phyloP scores from a whole-genome alignment of 2,888 invertebrate species.

The Gisinianus flammeolus region DNA sequence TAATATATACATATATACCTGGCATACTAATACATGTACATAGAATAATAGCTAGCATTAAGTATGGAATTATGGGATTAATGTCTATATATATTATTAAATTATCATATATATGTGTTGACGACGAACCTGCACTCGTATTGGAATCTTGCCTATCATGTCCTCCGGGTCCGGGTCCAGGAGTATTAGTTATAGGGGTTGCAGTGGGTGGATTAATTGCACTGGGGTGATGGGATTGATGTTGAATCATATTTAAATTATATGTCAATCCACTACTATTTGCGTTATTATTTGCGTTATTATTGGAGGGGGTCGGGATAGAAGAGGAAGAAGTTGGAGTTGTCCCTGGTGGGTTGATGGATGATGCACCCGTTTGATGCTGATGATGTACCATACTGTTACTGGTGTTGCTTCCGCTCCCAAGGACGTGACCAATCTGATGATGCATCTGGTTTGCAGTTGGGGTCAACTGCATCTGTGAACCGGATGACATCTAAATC shows the following conservation, averaged over 20 bases:
- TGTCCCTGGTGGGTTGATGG: conserved; percentile 29
- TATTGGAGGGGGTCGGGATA: neutral
- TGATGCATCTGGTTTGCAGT: conserved; percentile 67
- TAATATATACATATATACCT: too few relatives aligned
- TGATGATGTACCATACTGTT: conserved; percentile 31
- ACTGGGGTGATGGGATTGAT: conserved; percentile 29
- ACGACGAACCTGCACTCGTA: conserved; percentile 97
- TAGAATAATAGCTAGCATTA: too few relatives aligned
- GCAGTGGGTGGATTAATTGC: conserved; percentile 38
- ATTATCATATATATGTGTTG: too few relatives aligned
- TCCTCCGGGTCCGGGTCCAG: conserved; percentile 53
- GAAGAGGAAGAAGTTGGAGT: conserved; percentile 26
- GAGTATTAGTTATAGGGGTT: conserved; percentile 36
- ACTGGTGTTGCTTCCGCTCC: conserved; percentile 35
- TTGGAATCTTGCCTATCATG: conserved; percentile 85
- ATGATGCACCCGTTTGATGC: neutral
- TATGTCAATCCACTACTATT: conserved; percentile 28
- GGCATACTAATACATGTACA: too few relatives aligned
- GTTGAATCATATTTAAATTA: neutral
- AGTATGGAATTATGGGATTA: too few relatives aligned
- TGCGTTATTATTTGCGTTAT: conserved; percentile 30
- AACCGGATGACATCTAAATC: conserved; percentile 93
- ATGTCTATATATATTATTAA: too few relatives aligned
- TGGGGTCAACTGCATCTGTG: conserved; percentile 96
- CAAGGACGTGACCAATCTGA: conserved; percentile 50